A percentile compares a stretch with the other conserved stretches of the same genome.
These are phyloP conservation scores for Sternotherus odoratus DNA, from an alignment of 2,797 vertebrate genomes.

Conservation along the genomic window DNA sequence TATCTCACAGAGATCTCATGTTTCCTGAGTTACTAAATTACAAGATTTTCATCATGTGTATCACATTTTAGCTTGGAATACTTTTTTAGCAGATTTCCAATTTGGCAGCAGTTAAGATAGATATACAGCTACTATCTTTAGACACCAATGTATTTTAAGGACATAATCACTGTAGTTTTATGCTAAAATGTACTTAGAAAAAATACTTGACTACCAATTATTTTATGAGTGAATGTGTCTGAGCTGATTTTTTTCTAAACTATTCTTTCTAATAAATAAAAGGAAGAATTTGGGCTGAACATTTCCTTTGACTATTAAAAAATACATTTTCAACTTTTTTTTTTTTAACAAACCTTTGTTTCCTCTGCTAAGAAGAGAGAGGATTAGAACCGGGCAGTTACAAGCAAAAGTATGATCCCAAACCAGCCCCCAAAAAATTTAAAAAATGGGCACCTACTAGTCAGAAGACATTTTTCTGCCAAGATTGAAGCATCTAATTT, in stretches of 20 bases:
- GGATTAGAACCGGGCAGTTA: not conserved
- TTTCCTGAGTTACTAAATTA: not conserved
- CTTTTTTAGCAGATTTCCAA: not conserved
- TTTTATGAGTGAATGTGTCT: not conserved
- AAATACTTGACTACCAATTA: not conserved
- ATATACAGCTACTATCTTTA: not conserved
- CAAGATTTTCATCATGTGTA: not conserved
- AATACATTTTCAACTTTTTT: not conserved
- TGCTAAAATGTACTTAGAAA: not conserved
- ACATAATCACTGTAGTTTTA: not conserved
- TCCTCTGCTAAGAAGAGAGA: not conserved
- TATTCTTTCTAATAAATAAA: not conserved
- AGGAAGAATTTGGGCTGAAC: not conserved
- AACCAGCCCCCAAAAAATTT: not conserved
- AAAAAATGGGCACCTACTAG: not conserved
- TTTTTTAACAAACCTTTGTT: not conserved
- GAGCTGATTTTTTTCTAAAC: not conserved
- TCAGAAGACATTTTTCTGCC: not conserved
- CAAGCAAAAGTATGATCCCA: not conserved
- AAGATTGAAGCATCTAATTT: not conserved
- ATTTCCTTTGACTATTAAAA: not conserved
- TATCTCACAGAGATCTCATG: not conserved
- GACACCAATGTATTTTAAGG: not conserved
- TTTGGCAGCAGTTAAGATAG: not conserved
- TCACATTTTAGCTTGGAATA: not conserved